phyloP scores from a whole-genome alignment of 2,797 vertebrate genomes.

The Enteromius unitaeniatus region DNA sequence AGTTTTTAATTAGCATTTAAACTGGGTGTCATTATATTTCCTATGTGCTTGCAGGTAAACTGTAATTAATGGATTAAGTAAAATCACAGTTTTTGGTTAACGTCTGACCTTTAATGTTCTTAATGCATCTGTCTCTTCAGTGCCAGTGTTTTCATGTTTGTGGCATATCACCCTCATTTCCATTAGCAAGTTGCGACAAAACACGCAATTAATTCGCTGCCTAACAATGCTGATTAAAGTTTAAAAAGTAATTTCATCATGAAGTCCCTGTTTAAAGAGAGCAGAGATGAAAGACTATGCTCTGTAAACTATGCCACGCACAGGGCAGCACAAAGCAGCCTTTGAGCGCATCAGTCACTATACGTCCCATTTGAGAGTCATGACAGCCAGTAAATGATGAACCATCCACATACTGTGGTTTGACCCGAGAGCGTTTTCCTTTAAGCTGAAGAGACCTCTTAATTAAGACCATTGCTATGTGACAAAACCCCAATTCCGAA shows the following conservation, averaged over 20 bases:
- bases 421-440: background rate
- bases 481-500: background rate
- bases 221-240: conserved; percentile 77
- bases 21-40: background rate
- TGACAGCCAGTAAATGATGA: conserved; percentile 26
- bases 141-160: conserved; percentile 51
- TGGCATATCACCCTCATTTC: conserved; percentile 57
- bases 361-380: conserved; percentile 20
- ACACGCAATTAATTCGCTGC: conserved; percentile 75
- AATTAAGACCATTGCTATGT: conserved; percentile 14
- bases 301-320: background rate
- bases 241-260: conserved; percentile 70
- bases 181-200: conserved; percentile 68
- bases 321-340: conserved; percentile 8
- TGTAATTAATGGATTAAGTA: background rate
- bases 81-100: background rate
- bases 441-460: background rate
- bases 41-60: background rate
- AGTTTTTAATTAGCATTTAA: background rate
- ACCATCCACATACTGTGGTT: background rate
- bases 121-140: conserved; percentile 36
- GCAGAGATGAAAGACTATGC: conserved; percentile 53
- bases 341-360: conserved; percentile 29
- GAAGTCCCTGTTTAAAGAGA: conserved; percentile 58
- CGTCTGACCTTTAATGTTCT: background rate